phyloP scores from a whole-genome alignment of 2,797 vertebrate genomes.

The Schizopygopsis malacanthus region DNA sequence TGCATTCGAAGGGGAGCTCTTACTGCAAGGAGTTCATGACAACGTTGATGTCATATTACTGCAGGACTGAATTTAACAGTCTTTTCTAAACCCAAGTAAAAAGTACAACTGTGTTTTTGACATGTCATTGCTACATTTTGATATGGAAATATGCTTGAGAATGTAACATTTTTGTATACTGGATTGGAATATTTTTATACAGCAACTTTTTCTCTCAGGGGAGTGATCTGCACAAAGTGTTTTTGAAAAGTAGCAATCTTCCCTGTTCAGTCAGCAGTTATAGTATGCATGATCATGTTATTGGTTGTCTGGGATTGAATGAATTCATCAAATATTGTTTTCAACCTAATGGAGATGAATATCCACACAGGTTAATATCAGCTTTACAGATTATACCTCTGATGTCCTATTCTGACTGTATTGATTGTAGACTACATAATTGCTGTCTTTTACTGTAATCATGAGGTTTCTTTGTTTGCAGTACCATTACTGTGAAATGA shows the following conservation, averaged over 20 bases:
- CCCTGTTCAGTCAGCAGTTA: conserved; percentile 39
- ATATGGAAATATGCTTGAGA: conserved; percentile 54
- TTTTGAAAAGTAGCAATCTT: conserved; percentile 38
- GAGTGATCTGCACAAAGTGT: conserved; percentile 32
- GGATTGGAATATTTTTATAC: conserved; percentile 54
- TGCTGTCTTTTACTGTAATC: conserved; percentile 4
- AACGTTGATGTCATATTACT: conserved; percentile 88
- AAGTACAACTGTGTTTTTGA: conserved; percentile 8
- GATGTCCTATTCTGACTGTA: conserved; percentile 3
- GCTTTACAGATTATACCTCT: background rate
- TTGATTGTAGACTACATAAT: conserved; percentile 10
- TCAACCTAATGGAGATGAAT: background rate
- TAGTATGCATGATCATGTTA: conserved; percentile 67
- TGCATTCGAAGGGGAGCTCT: conserved; percentile 85
- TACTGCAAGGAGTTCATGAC: conserved; percentile 96
- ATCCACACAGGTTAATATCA: background rate
- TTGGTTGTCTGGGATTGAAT: conserved; percentile 70
- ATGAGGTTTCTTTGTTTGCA: background rate
- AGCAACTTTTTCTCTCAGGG: conserved; percentile 34
- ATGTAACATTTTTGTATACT: conserved; percentile 60
- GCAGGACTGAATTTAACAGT: conserved; percentile 65
- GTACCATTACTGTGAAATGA: conserved; percentile 25
- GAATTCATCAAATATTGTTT: conserved; percentile 9
- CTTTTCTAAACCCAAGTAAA: conserved; percentile 13
- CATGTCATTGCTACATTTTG: conserved; percentile 47